Percentiles rank a stretch among this genome's conserved stretches.
Evolutionary conservation across 2,888 invertebrate species (phyloP).

Genomic region (Epinotia brunnichana): DNA sequence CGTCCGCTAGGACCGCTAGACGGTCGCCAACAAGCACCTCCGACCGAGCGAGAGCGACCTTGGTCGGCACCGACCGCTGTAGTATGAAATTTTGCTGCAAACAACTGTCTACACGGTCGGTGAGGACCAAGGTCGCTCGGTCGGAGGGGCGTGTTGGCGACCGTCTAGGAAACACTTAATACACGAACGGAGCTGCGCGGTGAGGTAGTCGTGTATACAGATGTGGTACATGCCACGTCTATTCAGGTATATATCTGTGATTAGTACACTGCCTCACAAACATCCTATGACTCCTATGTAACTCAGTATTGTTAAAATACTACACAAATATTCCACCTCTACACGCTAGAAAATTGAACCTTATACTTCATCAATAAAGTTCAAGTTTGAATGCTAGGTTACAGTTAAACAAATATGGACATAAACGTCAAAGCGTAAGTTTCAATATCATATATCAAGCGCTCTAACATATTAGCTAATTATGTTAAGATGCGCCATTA

Average conservation of each 20-base stretch:
- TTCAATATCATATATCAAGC: not conserved
- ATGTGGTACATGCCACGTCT: not conserved
- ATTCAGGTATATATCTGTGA: not conserved
- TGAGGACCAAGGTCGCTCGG: no score
- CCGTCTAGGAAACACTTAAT: no score
- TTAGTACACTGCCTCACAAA: not conserved
- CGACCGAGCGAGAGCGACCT: no score
- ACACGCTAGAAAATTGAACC: not conserved
- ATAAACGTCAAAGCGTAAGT: not conserved
- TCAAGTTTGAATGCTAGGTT: not conserved
- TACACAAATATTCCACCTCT: not conserved
- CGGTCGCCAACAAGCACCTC: no score
- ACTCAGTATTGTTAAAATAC: conserved; percentile 1
- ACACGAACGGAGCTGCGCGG: no score
- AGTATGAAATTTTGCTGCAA: no score
- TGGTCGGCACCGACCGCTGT: no score
- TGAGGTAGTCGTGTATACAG: no score
- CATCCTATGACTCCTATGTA: not conserved
- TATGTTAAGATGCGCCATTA: not conserved
- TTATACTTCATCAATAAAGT: not conserved
- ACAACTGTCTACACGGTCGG: no score
- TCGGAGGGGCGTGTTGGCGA: no score
- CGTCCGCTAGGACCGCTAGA: no score
- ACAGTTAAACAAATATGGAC: not conserved
- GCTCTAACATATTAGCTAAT: no score